A percentile compares a stretch with the other conserved stretches of the same genome.
Evolutionary conservation across 2,797 vertebrate genomes (phyloP).

Genomic region (Peromyscus nudipes): DNA sequence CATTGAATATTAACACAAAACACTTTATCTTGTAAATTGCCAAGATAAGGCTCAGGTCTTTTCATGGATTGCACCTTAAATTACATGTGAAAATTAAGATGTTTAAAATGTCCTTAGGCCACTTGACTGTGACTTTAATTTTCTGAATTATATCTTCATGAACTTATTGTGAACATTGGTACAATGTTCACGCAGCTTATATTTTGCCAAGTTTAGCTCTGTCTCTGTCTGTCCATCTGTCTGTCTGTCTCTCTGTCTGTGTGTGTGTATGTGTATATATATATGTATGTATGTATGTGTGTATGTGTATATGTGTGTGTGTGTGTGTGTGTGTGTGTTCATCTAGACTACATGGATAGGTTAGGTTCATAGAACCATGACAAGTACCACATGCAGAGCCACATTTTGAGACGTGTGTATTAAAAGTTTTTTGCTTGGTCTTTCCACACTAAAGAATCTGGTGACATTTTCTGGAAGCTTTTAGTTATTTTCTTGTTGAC

Average conservation of each 20-base stretch:
- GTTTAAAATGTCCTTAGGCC: neutral
- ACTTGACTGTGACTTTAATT: neutral
- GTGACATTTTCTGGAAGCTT: neutral
- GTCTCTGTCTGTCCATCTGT: neutral
- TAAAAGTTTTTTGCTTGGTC: neutral
- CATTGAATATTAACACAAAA: neutral
- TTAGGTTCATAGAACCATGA: neutral
- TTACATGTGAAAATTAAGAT: neutral
- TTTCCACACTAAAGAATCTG: neutral
- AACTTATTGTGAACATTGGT: neutral
- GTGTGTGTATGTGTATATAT: neutral
- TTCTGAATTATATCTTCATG: neutral
- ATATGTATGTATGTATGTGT: neutral
- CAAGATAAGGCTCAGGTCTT: neutral
- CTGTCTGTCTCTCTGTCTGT: neutral
- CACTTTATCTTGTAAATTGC: neutral
- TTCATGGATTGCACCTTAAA: neutral
- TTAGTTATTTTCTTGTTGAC: conserved; percentile 12
- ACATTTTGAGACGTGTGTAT: neutral
- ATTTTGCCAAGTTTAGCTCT: neutral
- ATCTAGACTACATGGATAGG: neutral
- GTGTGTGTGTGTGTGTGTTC: neutral
- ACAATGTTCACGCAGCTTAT: neutral
- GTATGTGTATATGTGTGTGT: neutral
- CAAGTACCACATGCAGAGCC: neutral